These are phyloP conservation scores for Drymonia ruficornis DNA, from an alignment of 2,888 invertebrate genomes.

Conservation along the genomic window DNA sequence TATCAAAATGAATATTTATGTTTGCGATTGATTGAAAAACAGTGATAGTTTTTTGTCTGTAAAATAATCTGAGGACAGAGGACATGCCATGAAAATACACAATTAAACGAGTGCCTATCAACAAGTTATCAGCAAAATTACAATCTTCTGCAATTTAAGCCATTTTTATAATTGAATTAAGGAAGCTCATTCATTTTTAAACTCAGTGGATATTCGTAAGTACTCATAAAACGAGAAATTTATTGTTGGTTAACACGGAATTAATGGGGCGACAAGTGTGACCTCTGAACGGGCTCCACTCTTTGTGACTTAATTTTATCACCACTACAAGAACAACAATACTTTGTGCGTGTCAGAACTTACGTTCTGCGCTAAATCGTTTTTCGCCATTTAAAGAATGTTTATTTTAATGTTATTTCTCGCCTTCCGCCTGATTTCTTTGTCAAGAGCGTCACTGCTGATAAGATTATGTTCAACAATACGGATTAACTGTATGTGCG, in stretches of 20 bases:
- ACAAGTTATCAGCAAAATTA: too few relatives aligned
- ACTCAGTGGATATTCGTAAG: slow-evolving; percentile 60
- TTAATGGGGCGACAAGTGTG: slow-evolving; percentile 61
- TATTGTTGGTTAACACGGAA: slow-evolving; percentile 63
- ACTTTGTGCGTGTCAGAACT: slow-evolving; percentile 50
- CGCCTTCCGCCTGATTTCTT: slow-evolving; percentile 54
- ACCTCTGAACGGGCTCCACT: slow-evolving; percentile 55
- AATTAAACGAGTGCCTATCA: too few relatives aligned
- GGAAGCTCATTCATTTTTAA: slow-evolving; percentile 54
- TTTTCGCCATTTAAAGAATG: slow-evolving; percentile 59
- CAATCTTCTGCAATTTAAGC: background rate
- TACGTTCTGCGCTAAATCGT: slow-evolving; percentile 52
- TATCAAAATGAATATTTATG: slow-evolving; percentile 27
- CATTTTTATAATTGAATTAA: slow-evolving; percentile 43
- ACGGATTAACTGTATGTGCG: slow-evolving; percentile 29
- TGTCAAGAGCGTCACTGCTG: slow-evolving; percentile 44
- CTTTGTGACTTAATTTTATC: slow-evolving; percentile 62
- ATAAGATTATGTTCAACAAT: slow-evolving; percentile 49
- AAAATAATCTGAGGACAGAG: too few relatives aligned
- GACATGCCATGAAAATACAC: too few relatives aligned
- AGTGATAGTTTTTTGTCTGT: too few relatives aligned
- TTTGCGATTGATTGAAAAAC: slow-evolving; percentile 29
- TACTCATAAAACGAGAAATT: slow-evolving; percentile 64
- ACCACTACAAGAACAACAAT: slow-evolving; percentile 28
- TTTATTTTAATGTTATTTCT: slow-evolving; percentile 55